Evolutionary conservation across 37 sponge, comb jelly and placozoan species (phyloP).

Genomic region (Trichoplax adhaerens): DNA sequence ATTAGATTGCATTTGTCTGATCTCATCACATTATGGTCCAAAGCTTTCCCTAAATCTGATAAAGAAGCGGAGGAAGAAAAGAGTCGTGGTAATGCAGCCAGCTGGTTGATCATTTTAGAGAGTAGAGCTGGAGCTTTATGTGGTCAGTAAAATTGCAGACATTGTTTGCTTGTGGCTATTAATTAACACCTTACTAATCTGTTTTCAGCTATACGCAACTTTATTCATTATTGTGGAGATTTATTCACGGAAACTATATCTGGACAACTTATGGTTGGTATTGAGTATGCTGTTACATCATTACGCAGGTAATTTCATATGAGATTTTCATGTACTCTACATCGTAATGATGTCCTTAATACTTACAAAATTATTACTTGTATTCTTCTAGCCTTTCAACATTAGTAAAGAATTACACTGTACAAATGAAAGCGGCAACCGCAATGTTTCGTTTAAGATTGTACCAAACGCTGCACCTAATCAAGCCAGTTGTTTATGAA

Average conservation of each 20-base stretch:
- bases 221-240: slow-evolving; percentile 63
- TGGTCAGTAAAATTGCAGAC: slow-evolving; percentile 16
- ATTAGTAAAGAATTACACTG: slow-evolving; percentile 42
- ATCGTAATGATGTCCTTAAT: background rate
- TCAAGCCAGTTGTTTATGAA: slow-evolving; percentile 47
- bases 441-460: slow-evolving; percentile 64
- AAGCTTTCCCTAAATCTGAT: slow-evolving; percentile 73
- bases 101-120: slow-evolving; percentile 48
- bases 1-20: slow-evolving; percentile 46
- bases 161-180: background rate
- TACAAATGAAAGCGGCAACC: slow-evolving; percentile 60
- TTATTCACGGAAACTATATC: slow-evolving; percentile 59
- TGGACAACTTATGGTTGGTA: slow-evolving; percentile 48
- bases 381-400: background rate
- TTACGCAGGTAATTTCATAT: slow-evolving; percentile 10
- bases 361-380: background rate
- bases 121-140: slow-evolving; percentile 66
- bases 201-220: slow-evolving; percentile 40
- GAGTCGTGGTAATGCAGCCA: slow-evolving; percentile 21
- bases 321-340: background rate
- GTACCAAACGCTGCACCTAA: slow-evolving; percentile 33
- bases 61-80: slow-evolving; percentile 79
- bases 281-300: slow-evolving; percentile 52
- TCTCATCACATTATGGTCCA: slow-evolving; percentile 58
- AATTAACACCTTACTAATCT: background rate